These are phyloP conservation scores for Vidua macroura DNA, from an alignment of 2,113 vertebrate genomes.

Conservation along the genomic window DNA sequence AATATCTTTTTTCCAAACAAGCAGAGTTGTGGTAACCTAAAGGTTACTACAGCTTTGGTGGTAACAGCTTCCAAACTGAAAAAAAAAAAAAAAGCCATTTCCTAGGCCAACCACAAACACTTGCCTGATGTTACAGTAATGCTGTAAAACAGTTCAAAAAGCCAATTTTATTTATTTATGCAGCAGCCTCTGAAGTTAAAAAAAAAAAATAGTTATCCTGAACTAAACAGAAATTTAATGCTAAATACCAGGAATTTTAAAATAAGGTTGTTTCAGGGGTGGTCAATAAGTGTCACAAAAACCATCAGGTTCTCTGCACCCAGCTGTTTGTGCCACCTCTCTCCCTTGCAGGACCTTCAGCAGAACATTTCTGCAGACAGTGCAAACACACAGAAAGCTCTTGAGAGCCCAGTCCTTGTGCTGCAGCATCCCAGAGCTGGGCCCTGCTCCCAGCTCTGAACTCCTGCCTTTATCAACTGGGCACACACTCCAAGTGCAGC, in stretches of 20 bases:
- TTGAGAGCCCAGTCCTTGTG: not conserved
- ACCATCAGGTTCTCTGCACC: not conserved
- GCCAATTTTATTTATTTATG: not conserved
- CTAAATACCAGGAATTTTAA: not conserved
- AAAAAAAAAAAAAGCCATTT: not conserved
- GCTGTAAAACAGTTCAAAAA: not conserved
- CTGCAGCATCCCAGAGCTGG: not conserved
- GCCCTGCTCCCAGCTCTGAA: not conserved
- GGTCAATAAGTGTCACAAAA: not conserved
- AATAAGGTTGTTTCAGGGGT: not conserved
- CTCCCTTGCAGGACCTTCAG: not conserved
- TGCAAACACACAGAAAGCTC: not conserved
- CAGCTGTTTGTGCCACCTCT: not conserved
- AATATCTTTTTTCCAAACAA: not conserved
- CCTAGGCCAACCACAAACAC: not conserved
- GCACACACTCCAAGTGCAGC: not conserved
- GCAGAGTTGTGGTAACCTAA: not conserved
- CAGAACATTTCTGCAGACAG: rapidly evolving
- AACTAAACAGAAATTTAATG: not conserved
- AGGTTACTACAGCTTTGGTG: not conserved
- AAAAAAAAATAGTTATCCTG: not conserved
- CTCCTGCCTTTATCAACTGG: not conserved
- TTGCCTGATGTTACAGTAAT: not conserved
- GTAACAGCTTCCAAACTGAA: not conserved
- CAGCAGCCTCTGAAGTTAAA: not conserved